Evolutionary conservation across 1,140 invertebrate species (phyloP).

Genomic region (Lucilia sericata): DNA sequence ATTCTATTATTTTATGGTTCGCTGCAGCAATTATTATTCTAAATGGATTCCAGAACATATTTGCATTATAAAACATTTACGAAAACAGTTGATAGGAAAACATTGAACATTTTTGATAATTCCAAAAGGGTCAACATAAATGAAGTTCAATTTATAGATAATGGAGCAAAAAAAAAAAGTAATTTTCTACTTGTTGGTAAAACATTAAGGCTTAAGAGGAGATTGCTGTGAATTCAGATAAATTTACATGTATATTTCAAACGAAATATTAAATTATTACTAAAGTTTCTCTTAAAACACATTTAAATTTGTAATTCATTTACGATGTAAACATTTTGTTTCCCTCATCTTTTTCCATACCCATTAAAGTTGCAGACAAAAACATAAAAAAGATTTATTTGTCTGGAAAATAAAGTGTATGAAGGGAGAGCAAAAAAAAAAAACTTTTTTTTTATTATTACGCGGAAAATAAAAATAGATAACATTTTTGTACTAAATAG

Average conservation of each 20-base stretch:
- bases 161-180: too few relatives aligned
- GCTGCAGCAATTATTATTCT: slow-evolving; percentile 1
- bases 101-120: too few relatives aligned
- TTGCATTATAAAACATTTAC: too few relatives aligned
- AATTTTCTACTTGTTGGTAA: too few relatives aligned
- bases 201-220: too few relatives aligned
- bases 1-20: slow-evolving; percentile 23
- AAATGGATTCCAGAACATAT: background rate
- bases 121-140: too few relatives aligned
- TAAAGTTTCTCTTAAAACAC: too few relatives aligned
- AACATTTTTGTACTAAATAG: background rate
- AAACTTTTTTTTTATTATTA: background rate
- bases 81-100: too few relatives aligned
- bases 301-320: background rate
- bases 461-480: background rate
- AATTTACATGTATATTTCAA: too few relatives aligned
- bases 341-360: background rate
- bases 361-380: slow-evolving; percentile 11
- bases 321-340: background rate
- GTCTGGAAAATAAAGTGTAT: slow-evolving; percentile 1
- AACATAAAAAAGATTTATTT: slow-evolving; percentile 24
- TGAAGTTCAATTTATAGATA: too few relatives aligned
- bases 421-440: background rate
- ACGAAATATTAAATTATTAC: too few relatives aligned
- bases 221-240: too few relatives aligned